Percentiles rank a stretch among this genome's conserved stretches.
Conservation (phyloP, 2,888 invertebrate species). For the Chromoteleia sp. region DNA sequence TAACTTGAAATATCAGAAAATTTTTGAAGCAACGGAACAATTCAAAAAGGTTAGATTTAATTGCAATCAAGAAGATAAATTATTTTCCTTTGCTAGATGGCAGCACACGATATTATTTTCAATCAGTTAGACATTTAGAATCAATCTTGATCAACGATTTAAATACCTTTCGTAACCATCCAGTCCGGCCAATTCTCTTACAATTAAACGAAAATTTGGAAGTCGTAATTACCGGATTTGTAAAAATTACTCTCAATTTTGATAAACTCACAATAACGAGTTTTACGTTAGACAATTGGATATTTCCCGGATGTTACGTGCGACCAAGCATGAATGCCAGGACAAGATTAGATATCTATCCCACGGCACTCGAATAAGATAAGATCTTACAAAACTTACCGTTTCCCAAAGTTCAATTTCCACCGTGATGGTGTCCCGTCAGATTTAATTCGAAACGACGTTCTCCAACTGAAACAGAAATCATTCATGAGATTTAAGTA, state of each 20-base stretch:
- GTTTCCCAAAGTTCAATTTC: constrained; percentile 73
- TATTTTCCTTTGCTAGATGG: no score
- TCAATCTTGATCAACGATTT: no score
- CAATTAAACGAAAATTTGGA: constrained; percentile 46
- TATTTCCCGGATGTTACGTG: constrained; percentile 76
- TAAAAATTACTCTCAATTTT: constrained; percentile 61
- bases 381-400: constrained; percentile 75
- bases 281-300: constrained; percentile 64
- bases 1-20: no score
- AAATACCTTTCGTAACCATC: neutral
- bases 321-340: constrained; percentile 77
- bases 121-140: no score
- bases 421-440: constrained; percentile 54
- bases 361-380: constrained; percentile 77
- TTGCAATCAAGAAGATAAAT: no score
- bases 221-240: constrained; percentile 63
- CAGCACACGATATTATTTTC: no score
- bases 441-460: constrained; percentile 34
- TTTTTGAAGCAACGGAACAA: no score
- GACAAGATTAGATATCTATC: constrained; percentile 76
- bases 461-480: constrained; percentile 8
- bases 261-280: constrained; percentile 58
- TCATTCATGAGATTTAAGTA: constrained; percentile 1
- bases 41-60: no score
- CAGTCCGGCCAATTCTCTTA: neutral